phyloP scores from a whole-genome alignment of 2,888 invertebrate genomes.

The Venustoraphidia nigricollis region DNA sequence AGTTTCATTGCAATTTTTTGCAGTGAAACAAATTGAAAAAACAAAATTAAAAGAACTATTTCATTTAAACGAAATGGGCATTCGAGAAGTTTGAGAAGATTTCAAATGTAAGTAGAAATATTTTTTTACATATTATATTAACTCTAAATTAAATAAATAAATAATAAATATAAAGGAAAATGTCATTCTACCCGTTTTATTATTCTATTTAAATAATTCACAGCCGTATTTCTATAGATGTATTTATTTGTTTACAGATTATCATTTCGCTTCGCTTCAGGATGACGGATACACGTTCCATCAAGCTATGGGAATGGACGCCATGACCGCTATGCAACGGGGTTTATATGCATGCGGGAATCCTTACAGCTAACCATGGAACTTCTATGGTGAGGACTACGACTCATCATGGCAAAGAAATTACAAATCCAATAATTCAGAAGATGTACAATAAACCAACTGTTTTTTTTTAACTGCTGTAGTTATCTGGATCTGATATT shows the following conservation, averaged over 20 bases:
- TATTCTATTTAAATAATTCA: too few relatives aligned
- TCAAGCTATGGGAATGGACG: conserved; percentile 34
- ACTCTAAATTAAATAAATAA: too few relatives aligned
- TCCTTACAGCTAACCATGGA: conserved; percentile 36
- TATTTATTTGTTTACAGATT: conserved; percentile 25
- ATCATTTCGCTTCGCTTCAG: conserved; percentile 34
- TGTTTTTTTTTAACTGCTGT: too few relatives aligned
- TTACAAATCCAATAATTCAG: too few relatives aligned
- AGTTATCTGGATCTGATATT: too few relatives aligned
- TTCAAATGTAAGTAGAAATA: background rate
- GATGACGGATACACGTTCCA: conserved; percentile 35
- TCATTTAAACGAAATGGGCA: background rate
- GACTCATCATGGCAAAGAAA: conserved; percentile 23
- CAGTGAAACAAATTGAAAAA: too few relatives aligned
- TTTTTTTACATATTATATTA: background rate
- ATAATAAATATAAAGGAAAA: too few relatives aligned
- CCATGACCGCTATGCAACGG: conserved; percentile 33
- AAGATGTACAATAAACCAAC: too few relatives aligned
- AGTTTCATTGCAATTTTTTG: too few relatives aligned
- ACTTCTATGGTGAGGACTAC: conserved; percentile 33
- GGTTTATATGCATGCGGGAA: conserved; percentile 33
- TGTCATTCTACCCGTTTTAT: too few relatives aligned
- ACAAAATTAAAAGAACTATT: background rate
- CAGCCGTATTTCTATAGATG: too few relatives aligned
- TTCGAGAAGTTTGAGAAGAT: background rate